Percentiles rank a stretch among this genome's conserved stretches.
These are phyloP conservation scores for Arnoldichthys spilopterus DNA, from an alignment of 2,797 vertebrate species.

Conservation along the genomic window DNA sequence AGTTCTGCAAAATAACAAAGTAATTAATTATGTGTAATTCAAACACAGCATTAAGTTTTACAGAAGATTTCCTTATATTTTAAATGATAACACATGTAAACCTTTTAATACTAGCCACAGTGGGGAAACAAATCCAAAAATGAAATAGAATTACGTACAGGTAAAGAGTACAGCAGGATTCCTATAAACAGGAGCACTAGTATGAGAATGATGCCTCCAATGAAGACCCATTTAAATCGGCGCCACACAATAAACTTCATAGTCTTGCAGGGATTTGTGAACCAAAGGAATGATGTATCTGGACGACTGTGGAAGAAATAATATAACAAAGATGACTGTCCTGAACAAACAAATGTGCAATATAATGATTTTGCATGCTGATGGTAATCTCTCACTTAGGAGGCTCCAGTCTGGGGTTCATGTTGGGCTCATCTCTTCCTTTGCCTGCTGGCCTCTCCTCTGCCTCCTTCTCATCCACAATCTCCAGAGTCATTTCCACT, in stretches of 20 bases:
- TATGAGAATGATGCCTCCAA: constrained; percentile 78
- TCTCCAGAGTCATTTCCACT: constrained; percentile 97
- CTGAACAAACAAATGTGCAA: constrained; percentile 6
- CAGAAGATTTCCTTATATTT: not conserved
- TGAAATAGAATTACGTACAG: constrained; percentile 71
- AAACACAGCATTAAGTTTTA: not conserved
- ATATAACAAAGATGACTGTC: constrained; percentile 6
- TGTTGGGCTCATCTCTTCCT: constrained; percentile 97
- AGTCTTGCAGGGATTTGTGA: constrained; percentile 90
- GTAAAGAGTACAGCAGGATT: constrained; percentile 85
- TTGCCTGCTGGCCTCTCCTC: constrained; percentile 94
- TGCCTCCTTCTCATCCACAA: constrained; percentile 90
- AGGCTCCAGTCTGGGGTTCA: constrained; percentile 95
- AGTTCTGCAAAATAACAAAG: constrained; percentile 45
- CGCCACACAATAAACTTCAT: constrained; percentile 90
- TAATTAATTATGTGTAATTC: not conserved
- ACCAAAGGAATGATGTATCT: constrained; percentile 90
- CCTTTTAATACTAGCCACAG: not conserved
- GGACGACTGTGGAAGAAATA: constrained; percentile 77
- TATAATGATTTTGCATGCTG: constrained; percentile 2
- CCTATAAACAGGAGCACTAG: constrained; percentile 80
- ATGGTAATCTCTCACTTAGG: constrained; percentile 84
- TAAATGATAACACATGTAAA: not conserved
- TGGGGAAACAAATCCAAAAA: not conserved
- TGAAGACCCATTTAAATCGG: constrained; percentile 85